Evolutionary conservation across 2,888 invertebrate genomes (phyloP).

Genomic region (Blomia tropicalis): DNA sequence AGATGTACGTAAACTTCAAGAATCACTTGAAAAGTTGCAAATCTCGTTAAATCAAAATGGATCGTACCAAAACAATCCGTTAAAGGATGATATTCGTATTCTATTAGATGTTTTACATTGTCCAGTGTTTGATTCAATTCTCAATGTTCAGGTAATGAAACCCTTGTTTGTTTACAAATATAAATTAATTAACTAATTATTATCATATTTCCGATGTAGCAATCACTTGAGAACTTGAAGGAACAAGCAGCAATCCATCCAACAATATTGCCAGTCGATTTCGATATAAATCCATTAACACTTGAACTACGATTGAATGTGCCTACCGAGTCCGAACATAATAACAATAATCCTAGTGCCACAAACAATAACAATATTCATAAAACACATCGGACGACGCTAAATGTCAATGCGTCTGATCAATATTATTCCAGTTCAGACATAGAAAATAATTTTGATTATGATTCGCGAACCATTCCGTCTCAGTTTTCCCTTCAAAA

Average conservation of each 20-base stretch:
- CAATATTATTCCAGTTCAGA: constrained; percentile 29
- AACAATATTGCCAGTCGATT: constrained; percentile 77
- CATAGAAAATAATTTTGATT: constrained; percentile 30
- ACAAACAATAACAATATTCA: not conserved
- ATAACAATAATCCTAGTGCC: too few relatives aligned
- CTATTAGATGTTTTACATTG: constrained; percentile 65
- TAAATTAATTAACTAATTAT: not conserved
- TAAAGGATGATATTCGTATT: constrained; percentile 54
- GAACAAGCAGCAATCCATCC: constrained; percentile 75
- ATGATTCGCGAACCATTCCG: constrained; percentile 24
- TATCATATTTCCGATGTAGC: constrained; percentile 42
- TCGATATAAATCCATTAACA: constrained; percentile 63
- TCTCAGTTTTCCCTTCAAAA: constrained; percentile 12
- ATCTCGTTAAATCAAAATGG: constrained; percentile 16
- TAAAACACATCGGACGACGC: not conserved
- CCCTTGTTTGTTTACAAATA: constrained; percentile 1
- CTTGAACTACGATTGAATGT: constrained; percentile 54
- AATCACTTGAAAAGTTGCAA: constrained; percentile 14
- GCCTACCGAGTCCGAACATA: constrained; percentile 37
- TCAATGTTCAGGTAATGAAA: constrained; percentile 50
- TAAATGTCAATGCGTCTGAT: constrained; percentile 27
- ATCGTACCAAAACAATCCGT: not conserved
- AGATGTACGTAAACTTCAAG: constrained; percentile 20
- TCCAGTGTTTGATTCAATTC: constrained; percentile 74
- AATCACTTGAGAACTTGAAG: constrained; percentile 70